phyloP scores from a whole-genome alignment of 2,888 invertebrate genomes.

The Xestia rhomboidea region DNA sequence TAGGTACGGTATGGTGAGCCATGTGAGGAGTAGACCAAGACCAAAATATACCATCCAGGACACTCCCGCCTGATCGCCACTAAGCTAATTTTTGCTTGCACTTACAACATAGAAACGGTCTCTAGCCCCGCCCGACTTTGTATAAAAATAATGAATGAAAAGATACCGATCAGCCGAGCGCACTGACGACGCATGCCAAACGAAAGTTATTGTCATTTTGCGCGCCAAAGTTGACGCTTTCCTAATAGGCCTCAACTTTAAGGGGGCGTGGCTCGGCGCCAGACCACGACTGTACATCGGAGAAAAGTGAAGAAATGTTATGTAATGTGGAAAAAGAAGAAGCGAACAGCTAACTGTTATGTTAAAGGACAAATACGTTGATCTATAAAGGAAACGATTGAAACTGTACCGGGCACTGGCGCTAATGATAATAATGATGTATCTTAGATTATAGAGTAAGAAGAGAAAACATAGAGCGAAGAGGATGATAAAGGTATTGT shows the following conservation, averaged over 20 bases:
- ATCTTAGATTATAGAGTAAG: not conserved
- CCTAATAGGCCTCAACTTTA: too few species aligned
- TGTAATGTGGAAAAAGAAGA: not conserved
- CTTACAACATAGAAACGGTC: too few species aligned
- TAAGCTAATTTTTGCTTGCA: too few species aligned
- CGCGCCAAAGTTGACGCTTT: too few species aligned
- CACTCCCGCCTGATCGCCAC: too few species aligned
- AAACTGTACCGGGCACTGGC: not conserved
- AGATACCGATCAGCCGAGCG: too few species aligned
- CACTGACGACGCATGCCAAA: too few species aligned
- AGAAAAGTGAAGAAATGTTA: not conserved
- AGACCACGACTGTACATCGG: not conserved
- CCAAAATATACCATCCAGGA: too few species aligned
- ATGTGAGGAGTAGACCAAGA: not conserved
- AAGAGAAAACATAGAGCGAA: not conserved
- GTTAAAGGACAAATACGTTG: not conserved
- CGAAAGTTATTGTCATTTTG: too few species aligned
- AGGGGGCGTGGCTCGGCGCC: too few species aligned
- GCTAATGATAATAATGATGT: not conserved
- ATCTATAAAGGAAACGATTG: not conserved
- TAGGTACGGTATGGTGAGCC: not conserved
- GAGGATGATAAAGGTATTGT: not conserved
- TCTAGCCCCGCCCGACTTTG: too few species aligned
- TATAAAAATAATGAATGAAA: too few species aligned
- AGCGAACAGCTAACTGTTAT: not conserved